Evolutionary conservation across 1,140 invertebrate genomes (phyloP).

Genomic region (Dinothrombium tinctorium): DNA sequence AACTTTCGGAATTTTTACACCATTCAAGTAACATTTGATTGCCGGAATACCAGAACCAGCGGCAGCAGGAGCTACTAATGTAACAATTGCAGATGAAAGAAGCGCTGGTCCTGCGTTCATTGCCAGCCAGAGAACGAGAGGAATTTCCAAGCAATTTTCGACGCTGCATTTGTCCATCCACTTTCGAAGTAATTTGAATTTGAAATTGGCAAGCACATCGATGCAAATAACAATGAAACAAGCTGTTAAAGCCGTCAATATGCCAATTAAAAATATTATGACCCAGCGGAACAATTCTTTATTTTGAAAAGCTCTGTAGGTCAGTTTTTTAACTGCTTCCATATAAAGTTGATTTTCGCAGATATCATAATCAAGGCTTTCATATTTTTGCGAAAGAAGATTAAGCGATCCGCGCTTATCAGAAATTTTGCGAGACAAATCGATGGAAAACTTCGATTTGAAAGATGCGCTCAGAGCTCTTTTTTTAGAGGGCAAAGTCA

Average conservation of each 20-base stretch:
- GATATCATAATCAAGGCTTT: constrained; percentile 75
- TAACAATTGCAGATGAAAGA: constrained; percentile 55
- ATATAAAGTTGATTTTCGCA: constrained; percentile 61
- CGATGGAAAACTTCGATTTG: too few species aligned
- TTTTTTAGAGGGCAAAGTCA: too few species aligned
- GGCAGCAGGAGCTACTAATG: constrained; percentile 55
- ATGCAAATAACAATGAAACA: constrained; percentile 70
- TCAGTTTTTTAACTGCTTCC: constrained; percentile 55
- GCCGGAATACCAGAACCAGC: constrained; percentile 93
- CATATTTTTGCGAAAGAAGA: constrained; percentile 12
- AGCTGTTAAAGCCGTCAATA: constrained; percentile 74
- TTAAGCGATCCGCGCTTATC: too few species aligned
- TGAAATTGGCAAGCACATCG: constrained; percentile 50
- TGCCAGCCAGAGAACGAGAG: constrained; percentile 50
- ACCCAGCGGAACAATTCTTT: constrained; percentile 41
- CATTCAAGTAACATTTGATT: constrained; percentile 98
- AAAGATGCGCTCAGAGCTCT: too few species aligned
- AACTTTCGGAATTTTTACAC: constrained; percentile 75
- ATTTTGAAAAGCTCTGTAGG: constrained; percentile 62
- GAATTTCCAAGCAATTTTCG: constrained; percentile 37
- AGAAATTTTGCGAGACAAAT: too few species aligned
- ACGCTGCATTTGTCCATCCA: constrained; percentile 30
- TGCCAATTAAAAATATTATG: constrained; percentile 73
- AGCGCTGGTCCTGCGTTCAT: constrained; percentile 52
- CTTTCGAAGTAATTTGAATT: constrained; percentile 47